Evolutionary conservation across 2,113 vertebrate species (phyloP).

Genomic region (Oreocharis arfaki): DNA sequence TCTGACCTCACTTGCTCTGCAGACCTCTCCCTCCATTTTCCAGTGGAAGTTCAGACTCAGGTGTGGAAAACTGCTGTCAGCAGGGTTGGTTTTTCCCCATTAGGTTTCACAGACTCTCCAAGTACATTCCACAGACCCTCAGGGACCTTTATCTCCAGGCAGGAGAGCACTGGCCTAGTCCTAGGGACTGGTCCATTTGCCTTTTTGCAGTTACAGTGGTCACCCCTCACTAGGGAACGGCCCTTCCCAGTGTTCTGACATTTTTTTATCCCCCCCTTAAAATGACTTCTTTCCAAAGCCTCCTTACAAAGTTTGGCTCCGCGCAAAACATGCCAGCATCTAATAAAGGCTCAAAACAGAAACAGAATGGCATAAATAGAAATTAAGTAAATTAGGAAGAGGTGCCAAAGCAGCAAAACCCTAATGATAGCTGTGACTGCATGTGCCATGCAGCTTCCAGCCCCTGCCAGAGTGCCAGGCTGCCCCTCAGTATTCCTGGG

Average conservation of each 20-base stretch:
- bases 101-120: background rate
- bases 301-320: background rate
- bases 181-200: background rate
- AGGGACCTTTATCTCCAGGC: background rate
- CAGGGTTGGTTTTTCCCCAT: background rate
- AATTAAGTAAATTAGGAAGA: slow-evolving; percentile 40
- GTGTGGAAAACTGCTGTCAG: background rate
- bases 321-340: background rate
- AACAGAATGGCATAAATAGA: slow-evolving; percentile 27
- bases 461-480: background rate
- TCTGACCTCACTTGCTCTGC: background rate
- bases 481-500: slow-evolving; percentile 19
- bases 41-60: background rate
- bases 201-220: background rate
- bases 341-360: slow-evolving; percentile 2
- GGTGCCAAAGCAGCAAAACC: slow-evolving; percentile 41
- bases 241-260: background rate
- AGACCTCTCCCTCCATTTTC: background rate
- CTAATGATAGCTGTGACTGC: background rate
- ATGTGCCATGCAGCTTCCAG: background rate
- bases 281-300: background rate
- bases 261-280: background rate
- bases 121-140: background rate
- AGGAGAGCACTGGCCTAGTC: background rate
- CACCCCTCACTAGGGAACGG: fast-evolving